Conservation (phyloP, 2,797 vertebrate genomes). For the Melanotaenia parkinsoni region DNA sequence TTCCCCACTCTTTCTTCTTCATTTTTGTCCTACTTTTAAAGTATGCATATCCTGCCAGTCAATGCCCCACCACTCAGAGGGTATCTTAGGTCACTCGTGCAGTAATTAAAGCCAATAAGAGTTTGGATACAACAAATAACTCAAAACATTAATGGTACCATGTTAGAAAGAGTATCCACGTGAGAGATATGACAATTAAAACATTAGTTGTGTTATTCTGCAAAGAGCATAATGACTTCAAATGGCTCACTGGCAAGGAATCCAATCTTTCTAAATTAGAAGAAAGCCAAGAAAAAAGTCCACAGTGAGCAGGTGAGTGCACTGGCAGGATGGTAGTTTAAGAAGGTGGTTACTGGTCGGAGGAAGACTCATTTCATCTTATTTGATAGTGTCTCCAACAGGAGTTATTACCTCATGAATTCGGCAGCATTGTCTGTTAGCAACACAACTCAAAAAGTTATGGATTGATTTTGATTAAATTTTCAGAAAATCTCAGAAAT, state of each 20-base stretch:
- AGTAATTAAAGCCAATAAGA: conserved; percentile 61
- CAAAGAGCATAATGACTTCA: conserved; percentile 12
- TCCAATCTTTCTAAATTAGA: conserved; percentile 41
- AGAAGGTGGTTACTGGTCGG: conserved; percentile 20
- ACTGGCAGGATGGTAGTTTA: conserved; percentile 30
- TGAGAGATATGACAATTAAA: conserved; percentile 18
- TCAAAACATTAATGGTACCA: conserved; percentile 47
- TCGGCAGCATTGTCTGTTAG: too few species aligned
- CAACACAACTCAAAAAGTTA: too few species aligned
- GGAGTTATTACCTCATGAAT: background rate
- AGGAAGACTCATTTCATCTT: conserved; percentile 13
- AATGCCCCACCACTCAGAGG: conserved; percentile 63
- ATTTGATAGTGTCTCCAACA: conserved; percentile 25
- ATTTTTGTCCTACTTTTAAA: conserved; percentile 86
- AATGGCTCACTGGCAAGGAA: conserved; percentile 31
- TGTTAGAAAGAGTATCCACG: conserved; percentile 17
- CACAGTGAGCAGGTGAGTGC: conserved; percentile 24
- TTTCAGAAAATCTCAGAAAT: too few species aligned
- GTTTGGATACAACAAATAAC: conserved; percentile 58
- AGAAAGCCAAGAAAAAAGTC: conserved; percentile 17
- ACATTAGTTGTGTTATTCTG: conserved; percentile 8
- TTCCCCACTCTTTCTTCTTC: conserved; percentile 78
- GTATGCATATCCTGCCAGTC: conserved; percentile 72
- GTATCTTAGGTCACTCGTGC: conserved; percentile 67
- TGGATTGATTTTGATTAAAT: too few species aligned